Evolutionary conservation across 2,113 vertebrate genomes (phyloP), one percentile per base, ranked within the genome.

Genomic region (Nestor notabilis): DNA sequence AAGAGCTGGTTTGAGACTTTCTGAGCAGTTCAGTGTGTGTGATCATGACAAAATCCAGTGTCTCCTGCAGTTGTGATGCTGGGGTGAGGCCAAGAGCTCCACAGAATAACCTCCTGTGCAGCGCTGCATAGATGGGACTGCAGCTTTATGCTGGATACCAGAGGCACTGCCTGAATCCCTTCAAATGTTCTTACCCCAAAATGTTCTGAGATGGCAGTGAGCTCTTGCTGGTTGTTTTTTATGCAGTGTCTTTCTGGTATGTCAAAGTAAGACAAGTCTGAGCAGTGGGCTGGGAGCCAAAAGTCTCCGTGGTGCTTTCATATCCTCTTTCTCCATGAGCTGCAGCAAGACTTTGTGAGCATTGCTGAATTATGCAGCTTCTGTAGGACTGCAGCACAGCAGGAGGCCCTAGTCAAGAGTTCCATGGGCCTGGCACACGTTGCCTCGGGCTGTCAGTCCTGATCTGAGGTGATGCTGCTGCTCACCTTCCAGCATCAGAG

Each of bases 41-140:
- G 58, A 28, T 29, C 7, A 0, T 21, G 37, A 43, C 24, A 56
- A 46, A 79, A 28, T 2, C 4, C 28, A 11, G 35, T 0, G 0
- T 41, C 52, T 87, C 46, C 21, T 61, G 27, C 68, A 52, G 56
- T 24, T 1, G 0, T 13, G 69, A 13, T 72, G 80, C 87, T 11
- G 52, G n/a, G 64, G 46, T 1, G 17, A 41, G 41, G 56, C 64
- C 5, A 3, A 23, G 77, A 37, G 28, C 70, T 76, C 55, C 21
- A 9, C 12, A 29, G 55, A 44, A 23, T 55, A 28, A 55, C 63
- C 49, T 21, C 3, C 8, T 35, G 5, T 18, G 33, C 25, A 47
- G 66, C 18, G 2, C 50, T 28, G 29, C 5, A 0, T 55, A 24
- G 20, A 39, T 3, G 6, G n/a, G n/a, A 29, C 60, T 60, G 66